Base-by-base conservation (phyloP, 92 coral and sea anemone genomes). In the Hydrozoanthus gracilis region DNA sequence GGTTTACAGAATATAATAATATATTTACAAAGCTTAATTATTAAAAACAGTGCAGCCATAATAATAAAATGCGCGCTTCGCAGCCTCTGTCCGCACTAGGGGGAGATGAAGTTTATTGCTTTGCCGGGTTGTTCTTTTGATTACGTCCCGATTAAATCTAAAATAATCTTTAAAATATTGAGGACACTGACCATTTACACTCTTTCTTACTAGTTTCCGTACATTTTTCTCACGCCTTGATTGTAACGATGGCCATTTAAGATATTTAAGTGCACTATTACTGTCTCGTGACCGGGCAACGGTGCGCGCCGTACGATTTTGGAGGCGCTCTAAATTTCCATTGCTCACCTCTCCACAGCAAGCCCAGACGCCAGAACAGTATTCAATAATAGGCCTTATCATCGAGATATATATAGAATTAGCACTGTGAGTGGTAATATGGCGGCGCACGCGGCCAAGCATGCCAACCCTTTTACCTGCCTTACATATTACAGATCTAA, bases 391-490 rank as follows among this genome's bases (percentile, higher is more conserved):
- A 10, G 89, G 92, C 49, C 51, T 71, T 13, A 89, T 85, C n/a
- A 64, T 20, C 5, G 86, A 89, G 20, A 50, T 55, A 46, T 88
- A 91, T 27, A 84, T 16, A 10, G 67, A 14, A 54, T 84, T 72
- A 2, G 87, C 94, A 60, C 89, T 55, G 72, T 78, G 78, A 12
- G 87, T 13, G 10, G 88, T 88, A 50, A 89, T 7, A 50, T 85
- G 86, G 45, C 52, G 49, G 16, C 92, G 46, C 13, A 92, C 44
- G 2, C 90, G 86, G 4, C 90, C 86, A 27, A 89, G 52, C 92
- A 92, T 89, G 2, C 92, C 88, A 1, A 89, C 79, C 44, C 90
- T 64, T 71, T 77, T 83, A 17, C 94, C 89, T 14, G 87, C 92
- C 68, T 66, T 69, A 49, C 47, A 55, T 8, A 87, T 35, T 5